Conservation (phyloP, 2,113 vertebrate genomes). For the Clarias magur region DNA sequence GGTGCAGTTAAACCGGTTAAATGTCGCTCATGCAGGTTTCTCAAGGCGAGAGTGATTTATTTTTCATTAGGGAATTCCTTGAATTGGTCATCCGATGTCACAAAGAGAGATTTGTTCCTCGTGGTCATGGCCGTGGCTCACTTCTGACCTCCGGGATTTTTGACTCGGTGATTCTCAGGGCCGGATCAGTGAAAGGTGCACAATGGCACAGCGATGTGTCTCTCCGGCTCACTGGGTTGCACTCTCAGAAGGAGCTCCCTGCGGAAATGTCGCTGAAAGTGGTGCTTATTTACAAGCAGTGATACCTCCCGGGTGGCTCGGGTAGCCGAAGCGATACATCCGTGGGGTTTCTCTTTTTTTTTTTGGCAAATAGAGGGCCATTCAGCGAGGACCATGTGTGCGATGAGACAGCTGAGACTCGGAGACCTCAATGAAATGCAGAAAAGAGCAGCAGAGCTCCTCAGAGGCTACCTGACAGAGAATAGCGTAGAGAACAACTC, state of each 20-base stretch:
- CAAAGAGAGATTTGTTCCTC: conserved; percentile 1
- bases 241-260: conserved; percentile 18
- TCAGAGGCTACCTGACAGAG: conserved; percentile 16
- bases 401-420: conserved; percentile 20
- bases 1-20: not conserved
- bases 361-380: conserved; percentile 37
- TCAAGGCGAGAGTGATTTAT: not conserved
- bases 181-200: not conserved
- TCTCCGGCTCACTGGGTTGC: conserved; percentile 14
- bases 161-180: not conserved
- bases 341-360: not conserved
- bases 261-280: conserved; percentile 17
- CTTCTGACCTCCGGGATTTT: not conserved
- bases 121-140: conserved; percentile 1
- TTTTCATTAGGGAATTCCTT: not conserved
- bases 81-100: not conserved
- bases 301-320: conserved; percentile 35
- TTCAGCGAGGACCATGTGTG: conserved; percentile 31
- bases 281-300: conserved; percentile 38
- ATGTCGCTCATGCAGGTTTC: no score
- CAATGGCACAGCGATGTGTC: not conserved
- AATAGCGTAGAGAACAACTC: not conserved
- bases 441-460: conserved; percentile 16
- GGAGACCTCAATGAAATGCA: conserved; percentile 31
- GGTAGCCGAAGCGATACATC: conserved; percentile 16